Evolutionary conservation across 2,113 vertebrate genomes (phyloP), one percentile per base, ranked within the genome.

Genomic region (Ochotona curzoniae): DNA sequence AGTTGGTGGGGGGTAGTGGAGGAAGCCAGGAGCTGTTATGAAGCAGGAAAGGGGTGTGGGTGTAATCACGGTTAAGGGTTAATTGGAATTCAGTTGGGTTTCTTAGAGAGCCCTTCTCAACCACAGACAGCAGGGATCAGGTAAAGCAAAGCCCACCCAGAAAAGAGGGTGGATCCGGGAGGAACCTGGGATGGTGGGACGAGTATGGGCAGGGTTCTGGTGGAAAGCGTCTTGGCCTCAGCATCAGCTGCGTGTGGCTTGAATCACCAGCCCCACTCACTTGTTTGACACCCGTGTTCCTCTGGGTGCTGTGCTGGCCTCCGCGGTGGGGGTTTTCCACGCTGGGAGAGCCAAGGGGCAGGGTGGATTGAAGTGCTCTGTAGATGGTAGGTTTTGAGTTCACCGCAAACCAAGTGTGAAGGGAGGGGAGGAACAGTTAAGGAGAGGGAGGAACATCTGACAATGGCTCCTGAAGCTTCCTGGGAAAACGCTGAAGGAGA

Each of bases 1-100:
- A 14, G 18, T 57, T 14, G 5, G 18, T 57, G 54, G 5, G 49
- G 8, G 30, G 38, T 21, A 26, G 7, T 9, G 25, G n/a, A 30
- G 35, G 47, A 38, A 38, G 81, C 64, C 23, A 87, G 74, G 71
- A 30, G 83, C 92, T 83, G 71, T 38, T 83, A 86, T 57, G 87
- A 91, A 87, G 75, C n/a, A 95, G 83, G 83, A 91, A 95, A 76
- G 80, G 51, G 64, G 70, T 89, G 83, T 95, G 79, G 61, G 61
- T 87, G 61, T 61, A n/a, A n/a, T n/a, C n/a, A n/a, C n/a, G n/a
- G n/a, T n/a, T n/a, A n/a, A n/a, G n/a, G n/a, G n/a, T n/a, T n/a
- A n/a, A 89, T 60, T 57, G 38, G 86, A 90, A 93, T 26, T 90
- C 89, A 38, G n/a, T 86, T 47, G 49, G 90, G 15, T 82, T 92